Conservation (phyloP, 2,888 invertebrate genomes). For the Dicyrtomina minuta region DNA sequence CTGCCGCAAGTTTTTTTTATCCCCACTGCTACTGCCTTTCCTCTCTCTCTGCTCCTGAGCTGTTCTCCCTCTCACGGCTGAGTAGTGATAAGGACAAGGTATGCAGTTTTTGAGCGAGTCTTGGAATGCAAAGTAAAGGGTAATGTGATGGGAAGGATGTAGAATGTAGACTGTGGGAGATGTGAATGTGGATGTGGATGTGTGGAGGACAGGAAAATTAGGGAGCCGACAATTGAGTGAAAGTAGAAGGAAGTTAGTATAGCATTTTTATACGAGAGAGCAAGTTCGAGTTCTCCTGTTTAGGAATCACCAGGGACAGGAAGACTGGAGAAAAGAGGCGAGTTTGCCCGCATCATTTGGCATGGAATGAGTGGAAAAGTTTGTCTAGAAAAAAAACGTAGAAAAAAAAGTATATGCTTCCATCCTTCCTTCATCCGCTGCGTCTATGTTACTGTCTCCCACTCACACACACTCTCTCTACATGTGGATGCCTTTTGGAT, state of each 20-base stretch:
- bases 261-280: constrained; percentile 23
- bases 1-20: constrained; percentile 26
- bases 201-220: constrained; percentile 35
- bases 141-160: constrained; percentile 26
- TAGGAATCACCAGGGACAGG: constrained; percentile 41
- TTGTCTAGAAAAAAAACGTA: constrained; percentile 24
- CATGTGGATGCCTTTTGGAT: too few species aligned
- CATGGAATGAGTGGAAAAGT: constrained; percentile 43
- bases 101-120: constrained; percentile 19
- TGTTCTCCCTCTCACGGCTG: background rate
- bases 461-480: background rate
- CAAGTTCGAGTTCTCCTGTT: constrained; percentile 27
- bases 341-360: constrained; percentile 42
- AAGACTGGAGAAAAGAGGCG: constrained; percentile 22
- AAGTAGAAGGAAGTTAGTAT: constrained; percentile 34
- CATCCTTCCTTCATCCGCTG: constrained; percentile 6
- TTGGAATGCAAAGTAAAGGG: constrained; percentile 32
- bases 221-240: constrained; percentile 42
- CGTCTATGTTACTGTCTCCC: background rate
- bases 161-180: constrained; percentile 25
- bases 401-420: constrained; percentile 12
- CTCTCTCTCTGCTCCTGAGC: background rate
- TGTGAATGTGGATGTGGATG: background rate
- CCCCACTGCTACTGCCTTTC: background rate
- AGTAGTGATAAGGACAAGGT: constrained; percentile 26